Evolutionary conservation across 2,888 invertebrate genomes (phyloP).

Genomic region (Liposcelis brunnea): DNA sequence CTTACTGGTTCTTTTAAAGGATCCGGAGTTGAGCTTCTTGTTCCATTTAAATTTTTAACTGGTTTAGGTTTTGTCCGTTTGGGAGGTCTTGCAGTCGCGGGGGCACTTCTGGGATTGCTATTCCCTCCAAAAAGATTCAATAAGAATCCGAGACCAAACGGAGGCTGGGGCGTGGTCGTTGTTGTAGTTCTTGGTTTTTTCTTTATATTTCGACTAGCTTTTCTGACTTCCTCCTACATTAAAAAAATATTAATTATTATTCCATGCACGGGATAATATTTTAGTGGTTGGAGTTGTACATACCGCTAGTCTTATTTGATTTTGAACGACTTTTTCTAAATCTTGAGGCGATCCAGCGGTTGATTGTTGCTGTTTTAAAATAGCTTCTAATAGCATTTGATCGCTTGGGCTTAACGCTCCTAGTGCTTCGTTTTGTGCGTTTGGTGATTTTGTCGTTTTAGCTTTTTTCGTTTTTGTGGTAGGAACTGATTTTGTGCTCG

Average conservation of each 20-base stretch:
- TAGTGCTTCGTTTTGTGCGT: constrained; percentile 1
- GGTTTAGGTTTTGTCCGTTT: too few species aligned
- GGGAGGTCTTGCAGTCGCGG: too few species aligned
- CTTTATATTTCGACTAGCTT: constrained; percentile 14
- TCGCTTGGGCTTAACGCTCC: too few species aligned
- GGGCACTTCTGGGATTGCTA: neutral
- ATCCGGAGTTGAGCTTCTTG: too few species aligned
- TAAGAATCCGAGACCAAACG: constrained; percentile 4
- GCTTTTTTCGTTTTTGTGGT: constrained; percentile 9
- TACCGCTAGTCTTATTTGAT: constrained; percentile 7
- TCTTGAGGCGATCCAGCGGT: neutral
- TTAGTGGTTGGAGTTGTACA: too few species aligned
- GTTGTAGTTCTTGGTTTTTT: constrained; percentile 15
- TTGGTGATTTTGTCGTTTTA: constrained; percentile 12
- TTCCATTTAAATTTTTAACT: too few species aligned
- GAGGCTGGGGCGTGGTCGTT: constrained; percentile 15
- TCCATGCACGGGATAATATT: too few species aligned
- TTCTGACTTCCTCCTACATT: constrained; percentile 11
- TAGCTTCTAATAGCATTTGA: too few species aligned
- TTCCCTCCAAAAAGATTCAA: neutral
- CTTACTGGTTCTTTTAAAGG: too few species aligned
- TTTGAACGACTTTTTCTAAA: constrained; percentile 4
- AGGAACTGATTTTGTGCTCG: constrained; percentile 8
- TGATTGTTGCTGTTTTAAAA: too few species aligned
- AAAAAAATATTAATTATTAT: neutral